phyloP scores from a whole-genome alignment of 92 coral and sea anemone genomes.

The Desmophyllum pertusum region DNA sequence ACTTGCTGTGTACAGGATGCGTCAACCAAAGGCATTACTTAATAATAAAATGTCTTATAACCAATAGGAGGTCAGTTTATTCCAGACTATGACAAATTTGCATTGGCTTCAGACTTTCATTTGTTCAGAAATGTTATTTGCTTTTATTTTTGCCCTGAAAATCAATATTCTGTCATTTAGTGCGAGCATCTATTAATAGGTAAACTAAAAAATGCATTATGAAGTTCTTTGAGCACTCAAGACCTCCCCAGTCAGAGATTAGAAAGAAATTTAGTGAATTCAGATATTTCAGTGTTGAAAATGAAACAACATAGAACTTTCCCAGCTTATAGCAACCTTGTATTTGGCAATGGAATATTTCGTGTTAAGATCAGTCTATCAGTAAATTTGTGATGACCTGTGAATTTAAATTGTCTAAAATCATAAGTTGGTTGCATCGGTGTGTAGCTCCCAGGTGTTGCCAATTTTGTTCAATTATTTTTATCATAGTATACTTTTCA shows the following conservation, averaged over 20 bases:
- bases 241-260: background rate
- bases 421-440: background rate
- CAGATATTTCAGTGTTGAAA: background rate
- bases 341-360: background rate
- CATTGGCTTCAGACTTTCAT: slow-evolving; percentile 43
- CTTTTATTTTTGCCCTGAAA: background rate
- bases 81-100: slow-evolving; percentile 34
- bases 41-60: background rate
- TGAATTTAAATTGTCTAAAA: background rate
- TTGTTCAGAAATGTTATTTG: slow-evolving; percentile 25
- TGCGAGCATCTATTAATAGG: background rate
- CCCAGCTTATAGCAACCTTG: background rate
- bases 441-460: slow-evolving; percentile 17
- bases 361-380: background rate
- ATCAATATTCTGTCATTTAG: slow-evolving; percentile 27
- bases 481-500: slow-evolving; percentile 20
- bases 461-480: slow-evolving; percentile 29
- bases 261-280: background rate
- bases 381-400: slow-evolving; percentile 11
- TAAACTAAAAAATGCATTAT: slow-evolving; percentile 1
- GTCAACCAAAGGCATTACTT: background rate
- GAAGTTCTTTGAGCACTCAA: background rate
- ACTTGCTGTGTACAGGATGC: slow-evolving; percentile 4
- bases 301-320: background rate
- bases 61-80: slow-evolving; percentile 18